Base-by-base conservation (phyloP, 1,140 invertebrate genomes). In the Antheraea pernyi region DNA sequence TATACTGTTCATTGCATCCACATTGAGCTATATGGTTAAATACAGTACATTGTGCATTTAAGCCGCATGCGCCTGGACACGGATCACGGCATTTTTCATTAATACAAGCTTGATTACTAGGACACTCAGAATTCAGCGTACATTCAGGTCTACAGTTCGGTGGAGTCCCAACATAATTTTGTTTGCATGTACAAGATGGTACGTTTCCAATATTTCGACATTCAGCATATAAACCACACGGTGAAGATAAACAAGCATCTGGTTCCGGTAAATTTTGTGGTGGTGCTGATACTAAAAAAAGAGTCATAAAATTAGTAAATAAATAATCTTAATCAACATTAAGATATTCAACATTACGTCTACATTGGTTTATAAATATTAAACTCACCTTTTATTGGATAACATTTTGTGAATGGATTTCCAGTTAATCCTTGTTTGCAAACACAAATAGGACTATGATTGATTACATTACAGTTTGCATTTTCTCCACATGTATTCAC, bases 11-110 rank as follows among this genome's bases (percentile, higher is more conserved):
- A 48, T 93, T 87, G 82, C 97, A 97, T 8, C 94, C 79, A 73
- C 97, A 97, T 42, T 95, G 94, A 11, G 96, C 95, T 67, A 95
- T 95, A 75, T 97, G 96, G 85, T 97, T 96, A 65, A 95, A 95
- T 9, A 97, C 96, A 59, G 75, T 92, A 79, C 96, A 97, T 71
- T 94, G 85, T 5, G 95, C 94, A 71, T 94, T 93, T 42, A 94
- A 78, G 42, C 96, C 95, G 77, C 96, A 96, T 0, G 95, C 95
- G 19, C 95, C 95, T 16, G 93, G 93, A 82, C 96, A 97, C 62
- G 96, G 95, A 91, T 97, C 95, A 36, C 92, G 89, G 85, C 96
- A 96, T 87, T 94, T 95, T 81, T 96, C 94, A 73, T 95, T 95
- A 16, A 95, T 94, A 78, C 96, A 97, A 13, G 95, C 96, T 78